These are phyloP conservation scores for Rhinogobio ventralis DNA, from an alignment of 2,797 vertebrate species.

Conservation along the genomic window DNA sequence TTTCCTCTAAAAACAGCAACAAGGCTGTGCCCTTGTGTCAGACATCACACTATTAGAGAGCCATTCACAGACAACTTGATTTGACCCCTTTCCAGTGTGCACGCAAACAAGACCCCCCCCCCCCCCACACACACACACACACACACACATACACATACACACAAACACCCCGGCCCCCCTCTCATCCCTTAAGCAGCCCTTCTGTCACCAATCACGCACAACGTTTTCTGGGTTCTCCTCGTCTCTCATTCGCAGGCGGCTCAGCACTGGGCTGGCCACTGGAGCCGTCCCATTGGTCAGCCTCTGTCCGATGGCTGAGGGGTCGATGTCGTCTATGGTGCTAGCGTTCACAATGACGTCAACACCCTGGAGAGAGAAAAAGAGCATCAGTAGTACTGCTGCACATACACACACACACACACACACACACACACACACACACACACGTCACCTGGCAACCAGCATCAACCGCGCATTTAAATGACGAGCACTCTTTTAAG, in stretches of 20 bases:
- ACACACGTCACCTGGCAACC: conserved; percentile 31
- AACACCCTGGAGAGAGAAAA: conserved; percentile 81
- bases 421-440: conserved; percentile 2
- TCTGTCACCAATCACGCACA: conserved; percentile 76
- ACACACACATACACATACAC: no score
- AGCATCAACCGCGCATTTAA: conserved; percentile 35
- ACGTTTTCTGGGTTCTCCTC: conserved; percentile 87
- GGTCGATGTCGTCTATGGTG: conserved; percentile 94
- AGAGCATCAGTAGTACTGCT: conserved; percentile 33
- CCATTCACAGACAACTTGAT: conserved; percentile 51
- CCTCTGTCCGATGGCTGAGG: conserved; percentile 89
- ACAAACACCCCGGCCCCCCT: neutral
- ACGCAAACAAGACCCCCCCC: conserved; percentile 10
- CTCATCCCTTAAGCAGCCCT: neutral
- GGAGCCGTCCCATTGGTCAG: conserved; percentile 88
- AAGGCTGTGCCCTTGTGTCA: conserved; percentile 44
- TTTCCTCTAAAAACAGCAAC: conserved; percentile 50
- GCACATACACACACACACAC: neutral
- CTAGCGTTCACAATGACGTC: conserved; percentile 94
- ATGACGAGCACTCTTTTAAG: conserved; percentile 19
- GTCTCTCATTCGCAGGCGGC: conserved; percentile 86
- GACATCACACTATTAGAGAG: conserved; percentile 53
- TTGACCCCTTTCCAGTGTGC: conserved; percentile 25
- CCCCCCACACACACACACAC: neutral
- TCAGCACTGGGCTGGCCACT: conserved; percentile 90